A percentile compares a stretch with the other conserved stretches of the same genome.
phyloP scores from a whole-genome alignment of 2,797 vertebrate genomes.

The Netta rufina region DNA sequence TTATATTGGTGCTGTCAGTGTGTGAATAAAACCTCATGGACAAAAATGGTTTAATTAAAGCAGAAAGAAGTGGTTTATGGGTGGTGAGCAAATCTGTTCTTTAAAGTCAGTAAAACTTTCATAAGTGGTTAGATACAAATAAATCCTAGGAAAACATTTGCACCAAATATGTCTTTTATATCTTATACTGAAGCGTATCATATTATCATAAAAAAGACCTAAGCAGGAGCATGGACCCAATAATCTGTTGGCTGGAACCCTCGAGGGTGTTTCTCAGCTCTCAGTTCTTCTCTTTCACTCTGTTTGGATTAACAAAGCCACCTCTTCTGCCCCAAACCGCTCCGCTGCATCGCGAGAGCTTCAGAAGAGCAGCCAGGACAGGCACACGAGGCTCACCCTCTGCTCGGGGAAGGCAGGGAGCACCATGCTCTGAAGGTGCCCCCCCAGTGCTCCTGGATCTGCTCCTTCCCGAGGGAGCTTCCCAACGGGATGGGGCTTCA shows the following conservation, averaged over 20 bases:
- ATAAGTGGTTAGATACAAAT: not conserved
- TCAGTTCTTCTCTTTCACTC: not conserved
- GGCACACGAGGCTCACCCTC: not conserved
- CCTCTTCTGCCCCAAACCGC: not conserved
- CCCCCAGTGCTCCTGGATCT: too few species aligned
- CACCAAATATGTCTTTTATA: not conserved
- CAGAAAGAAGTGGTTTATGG: not conserved
- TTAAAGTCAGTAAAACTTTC: not conserved
- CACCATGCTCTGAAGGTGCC: too few species aligned
- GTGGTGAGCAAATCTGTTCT: not conserved
- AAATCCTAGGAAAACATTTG: not conserved
- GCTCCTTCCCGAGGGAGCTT: too few species aligned
- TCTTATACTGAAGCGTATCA: not conserved
- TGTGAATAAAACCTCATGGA: constrained; percentile 39
- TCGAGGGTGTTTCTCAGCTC: not conserved
- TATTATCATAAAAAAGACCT: not conserved
- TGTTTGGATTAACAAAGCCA: not conserved
- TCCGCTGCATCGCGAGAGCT: accelerated
- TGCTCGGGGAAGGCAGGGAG: too few species aligned
- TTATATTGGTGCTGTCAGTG: constrained; percentile 21
- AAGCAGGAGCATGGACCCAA: not conserved
- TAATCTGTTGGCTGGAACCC: not conserved
- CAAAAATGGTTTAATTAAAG: constrained; percentile 28
- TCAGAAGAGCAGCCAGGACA: not conserved
- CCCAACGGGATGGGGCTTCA: too few species aligned